Evolutionary conservation across 2,888 invertebrate species (phyloP), one percentile per base, ranked within the genome.

Genomic region (Uloborus plumipes): DNA sequence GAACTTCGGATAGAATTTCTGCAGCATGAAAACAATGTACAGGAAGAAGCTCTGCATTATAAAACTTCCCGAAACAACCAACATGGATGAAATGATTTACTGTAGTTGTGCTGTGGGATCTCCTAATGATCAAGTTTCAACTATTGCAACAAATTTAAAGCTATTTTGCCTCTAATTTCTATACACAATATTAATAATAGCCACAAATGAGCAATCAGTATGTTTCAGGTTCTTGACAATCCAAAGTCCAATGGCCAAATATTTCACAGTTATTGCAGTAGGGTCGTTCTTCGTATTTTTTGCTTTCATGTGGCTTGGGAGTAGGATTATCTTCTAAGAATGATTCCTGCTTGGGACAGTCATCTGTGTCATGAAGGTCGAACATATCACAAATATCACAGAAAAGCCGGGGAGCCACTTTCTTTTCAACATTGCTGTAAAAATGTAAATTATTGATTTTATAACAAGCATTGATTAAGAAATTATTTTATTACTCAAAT

Each of bases 351-450:
- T 92, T 91, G 50, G 98, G 97, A 89, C 98, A 99, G 88, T 99
- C 98, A 89, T 98, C 98, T 0, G 98, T 99, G 89, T 99, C 98
- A 89, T 99, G 99, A 77, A 93, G 91, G 90, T 99, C 98, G 90
- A 98, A 99, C 89, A 93, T 92, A 90, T 98, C 98, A 90, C 98
- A 99, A 87, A 98, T 98, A 91, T 99, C 98, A 91, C 98, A 99
- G 91, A 96, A 98, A 88, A 94, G 90, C 31, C 98, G 93, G 59
- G 71, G 85, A 22, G 86, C 85, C 86, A 79, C 75, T 50, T 84
- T 83, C 77, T 66, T 85, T 26, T 84, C 84, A 26, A 84, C 86
- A 79, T 86, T 87, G 50, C 86, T 86, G 55, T 61, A 74, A 61
- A 55, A 58, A 20, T n/a, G 20, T 14, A 58, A 58, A 58, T 20